Evolutionary conservation across 2,797 vertebrate genomes (phyloP).

Genomic region (Eulemur rubriventer): DNA sequence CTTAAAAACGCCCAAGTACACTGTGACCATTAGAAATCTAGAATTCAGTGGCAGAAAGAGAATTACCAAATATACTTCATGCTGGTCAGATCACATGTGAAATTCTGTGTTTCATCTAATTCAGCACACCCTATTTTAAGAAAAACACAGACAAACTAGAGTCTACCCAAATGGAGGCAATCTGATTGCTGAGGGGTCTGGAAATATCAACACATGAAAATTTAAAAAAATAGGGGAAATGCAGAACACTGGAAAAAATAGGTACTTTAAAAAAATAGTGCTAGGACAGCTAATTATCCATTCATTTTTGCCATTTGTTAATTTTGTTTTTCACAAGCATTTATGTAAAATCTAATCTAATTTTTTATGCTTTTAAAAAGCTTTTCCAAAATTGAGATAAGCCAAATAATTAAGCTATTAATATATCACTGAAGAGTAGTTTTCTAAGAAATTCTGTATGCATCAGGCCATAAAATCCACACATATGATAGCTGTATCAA

Average conservation of each 20-base stretch:
- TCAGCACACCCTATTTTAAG: background rate
- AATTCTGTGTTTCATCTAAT: background rate
- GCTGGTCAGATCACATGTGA: background rate
- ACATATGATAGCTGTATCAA: background rate
- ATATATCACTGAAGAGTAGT: background rate
- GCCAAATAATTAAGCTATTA: conserved; percentile 1
- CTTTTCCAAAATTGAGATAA: background rate
- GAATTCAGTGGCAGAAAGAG: background rate
- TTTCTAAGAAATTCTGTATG: background rate
- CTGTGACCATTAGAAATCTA: background rate
- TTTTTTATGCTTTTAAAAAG: background rate
- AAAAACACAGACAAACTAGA: background rate
- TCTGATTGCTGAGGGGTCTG: background rate
- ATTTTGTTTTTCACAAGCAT: background rate
- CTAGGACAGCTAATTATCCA: background rate
- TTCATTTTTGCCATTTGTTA: background rate
- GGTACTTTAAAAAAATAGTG: background rate
- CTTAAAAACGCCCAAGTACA: background rate
- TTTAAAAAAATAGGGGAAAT: background rate
- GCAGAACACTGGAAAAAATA: background rate
- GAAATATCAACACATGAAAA: background rate
- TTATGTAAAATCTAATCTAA: background rate
- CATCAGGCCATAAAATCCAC: background rate
- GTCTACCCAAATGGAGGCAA: background rate
- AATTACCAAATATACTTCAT: background rate